phyloP scores from a whole-genome alignment of 2,113 vertebrate species.

The Quiscalus mexicanus region DNA sequence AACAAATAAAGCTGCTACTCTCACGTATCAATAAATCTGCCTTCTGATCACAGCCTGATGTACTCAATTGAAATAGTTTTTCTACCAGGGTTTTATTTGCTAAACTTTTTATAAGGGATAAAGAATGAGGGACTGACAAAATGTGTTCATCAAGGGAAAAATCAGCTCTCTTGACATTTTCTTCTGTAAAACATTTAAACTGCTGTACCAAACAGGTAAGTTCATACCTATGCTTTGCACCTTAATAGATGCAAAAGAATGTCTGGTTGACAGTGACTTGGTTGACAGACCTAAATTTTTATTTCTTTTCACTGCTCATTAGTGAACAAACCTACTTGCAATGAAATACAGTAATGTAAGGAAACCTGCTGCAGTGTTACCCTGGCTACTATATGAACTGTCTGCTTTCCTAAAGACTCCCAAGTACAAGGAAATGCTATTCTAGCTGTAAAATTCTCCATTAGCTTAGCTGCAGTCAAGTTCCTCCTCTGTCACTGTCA shows the following conservation, averaged over 20 bases:
- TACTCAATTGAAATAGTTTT: not conserved
- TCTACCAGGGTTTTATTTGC: not conserved
- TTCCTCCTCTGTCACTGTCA: not conserved
- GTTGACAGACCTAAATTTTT: not conserved
- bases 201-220: not conserved
- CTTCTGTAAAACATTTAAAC: not conserved
- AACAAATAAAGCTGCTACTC: conserved; percentile 12
- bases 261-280: not conserved
- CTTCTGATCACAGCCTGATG: not conserved
- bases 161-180: not conserved
- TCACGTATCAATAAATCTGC: not conserved
- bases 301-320: not conserved
- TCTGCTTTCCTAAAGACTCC: not conserved
- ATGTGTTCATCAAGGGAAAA: not conserved
- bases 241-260: not conserved
- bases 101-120: not conserved
- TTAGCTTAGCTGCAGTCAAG: not conserved
- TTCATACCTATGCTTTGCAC: not conserved
- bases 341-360: not conserved
- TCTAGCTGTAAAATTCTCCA: not conserved
- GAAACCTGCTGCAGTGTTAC: not conserved
- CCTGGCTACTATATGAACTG: fast-evolving
- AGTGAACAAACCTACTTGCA: not conserved
- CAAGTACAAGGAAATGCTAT: not conserved
- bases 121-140: not conserved